Conservation (phyloP, 1,140 invertebrate genomes). For the Hycleus phaleratus region DNA sequence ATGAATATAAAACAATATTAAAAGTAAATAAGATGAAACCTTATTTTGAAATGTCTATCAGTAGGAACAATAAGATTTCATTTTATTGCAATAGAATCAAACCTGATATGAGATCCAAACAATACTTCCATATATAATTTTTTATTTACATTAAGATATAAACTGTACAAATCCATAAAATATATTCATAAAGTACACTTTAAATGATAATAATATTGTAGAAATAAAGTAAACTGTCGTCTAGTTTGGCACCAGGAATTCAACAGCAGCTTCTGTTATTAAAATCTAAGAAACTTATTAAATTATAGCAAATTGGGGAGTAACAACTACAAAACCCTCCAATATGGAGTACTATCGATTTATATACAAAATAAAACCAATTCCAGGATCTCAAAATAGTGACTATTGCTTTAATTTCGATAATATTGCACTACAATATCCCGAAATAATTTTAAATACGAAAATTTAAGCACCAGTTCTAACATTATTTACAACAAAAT, state of each 20-base stretch:
- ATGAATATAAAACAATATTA: background rate
- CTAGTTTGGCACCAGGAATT: slow-evolving; percentile 14
- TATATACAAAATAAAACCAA: no score
- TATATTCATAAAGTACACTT: slow-evolving; percentile 1
- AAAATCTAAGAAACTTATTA: no score
- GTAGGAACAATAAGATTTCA: slow-evolving; percentile 11
- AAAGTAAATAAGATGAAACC: slow-evolving; percentile 3
- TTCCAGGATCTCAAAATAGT: no score
- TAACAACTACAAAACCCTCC: no score
- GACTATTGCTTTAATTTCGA: no score
- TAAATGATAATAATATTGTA: background rate
- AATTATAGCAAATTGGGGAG: no score
- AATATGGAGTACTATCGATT: no score
- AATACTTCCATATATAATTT: background rate
- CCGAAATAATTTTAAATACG: no score
- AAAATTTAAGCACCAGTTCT: no score
- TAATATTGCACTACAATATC: no score
- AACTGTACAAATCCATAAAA: slow-evolving; percentile 6
- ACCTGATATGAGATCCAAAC: slow-evolving; percentile 10
- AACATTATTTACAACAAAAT: slow-evolving; percentile 1
- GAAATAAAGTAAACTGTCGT: background rate
- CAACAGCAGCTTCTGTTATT: background rate
- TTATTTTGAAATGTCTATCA: background rate
- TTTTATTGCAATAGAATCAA: background rate
- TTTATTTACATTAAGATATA: no score